Evolutionary conservation across 53 echinoderm and acorn worm species (phyloP), one percentile per base, ranked within the genome.

Genomic region (Holothuria leucospilota): DNA sequence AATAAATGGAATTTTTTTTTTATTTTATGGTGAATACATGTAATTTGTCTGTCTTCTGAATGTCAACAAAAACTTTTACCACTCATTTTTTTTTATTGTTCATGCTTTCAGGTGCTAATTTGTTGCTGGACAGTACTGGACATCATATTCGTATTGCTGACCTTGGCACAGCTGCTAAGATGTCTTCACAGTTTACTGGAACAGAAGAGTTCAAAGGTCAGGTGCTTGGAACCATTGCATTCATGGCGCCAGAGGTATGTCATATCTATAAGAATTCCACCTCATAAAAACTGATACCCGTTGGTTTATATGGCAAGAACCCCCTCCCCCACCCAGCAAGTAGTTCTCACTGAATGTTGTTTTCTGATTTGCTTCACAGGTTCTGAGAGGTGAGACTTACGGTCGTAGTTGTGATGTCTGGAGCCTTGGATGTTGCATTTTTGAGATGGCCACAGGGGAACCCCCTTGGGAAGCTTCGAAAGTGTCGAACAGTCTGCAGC

Each of bases 201-300:
- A 92, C 95, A 18, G 95, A 91, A 77, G 98, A 98, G 90, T 98
- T 98, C 92, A 95, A 93, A 88, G 98, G 98, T 93, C 95, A 98
- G 88, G 90, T 98, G 71, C 87, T 90, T 8, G 98, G 98, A 53
- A 98, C 98, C 62, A 93, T 98, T 38, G 95, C 98, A 15, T 98
- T 98, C 82, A 98, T 98, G 98, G 93, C 98, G 28, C 98, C 98
- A 46, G 98, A 98, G 98, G 98, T 98, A 59, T 85, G 61, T 7
- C 1, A 49, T 56, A 56, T 16, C 1, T 1, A 56, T 16, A 2
- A 56, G 46, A 11, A 46, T 46, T 46, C 8, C 11, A 46, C 46
- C 46, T 46, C 46, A 0, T 46, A 0, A 46, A 46, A 46, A 46
- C 3, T 34, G n/a, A n/a, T n/a, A n/a, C n/a, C n/a, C n/a, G n/a